Base-by-base conservation (phyloP, 2,797 vertebrate genomes). In the Myripristis jacobus region DNA sequence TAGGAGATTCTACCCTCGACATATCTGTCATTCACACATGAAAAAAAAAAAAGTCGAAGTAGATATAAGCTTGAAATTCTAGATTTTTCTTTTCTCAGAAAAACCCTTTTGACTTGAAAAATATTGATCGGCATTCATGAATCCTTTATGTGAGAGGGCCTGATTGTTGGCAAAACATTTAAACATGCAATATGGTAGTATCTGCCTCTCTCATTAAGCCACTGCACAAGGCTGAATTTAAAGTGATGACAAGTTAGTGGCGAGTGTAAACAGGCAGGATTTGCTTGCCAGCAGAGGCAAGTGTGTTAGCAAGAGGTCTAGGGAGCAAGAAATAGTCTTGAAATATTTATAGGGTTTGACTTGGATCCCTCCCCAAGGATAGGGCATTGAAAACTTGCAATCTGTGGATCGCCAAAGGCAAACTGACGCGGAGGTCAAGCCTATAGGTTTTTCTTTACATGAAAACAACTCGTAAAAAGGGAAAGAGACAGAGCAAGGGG, bases 271-370 rank as follows among this genome's bases (percentile, higher is more conserved):
- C 88, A 88, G 73, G 73, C 72, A 25, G 66, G 73, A 77, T 88
- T 73, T 36, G 75, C 63, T 79, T 67, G 87, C 84, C 86, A 86
- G 85, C 71, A 60, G 71, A 86, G 80, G 75, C 66, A 19, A 87
- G 81, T 82, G 84, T 73, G 83, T 89, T 92, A 89, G 82, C 34
- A 54, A 77, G 87, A 88, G 91, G 89, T 93, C 89, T 75, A 60
- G 80, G 86, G 87, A 92, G 92, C 86, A 75, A 82, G 83, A 81
- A 84, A 75, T 80, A 89, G 84, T 92, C 89, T 87, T 96, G 91
- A 95, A 97, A 96, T 97, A 96, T 96, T 97, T 95, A 95, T 94
- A 89, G 87, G 90, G 84, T 94, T 92, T 94, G 95, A 95, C 94
- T 94, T 84, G 83, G 95, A 95, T 92, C 89, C 87, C 80, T 95